Evolutionary conservation across 1,140 invertebrate species (phyloP).

Genomic region (Melitaea cinxia): DNA sequence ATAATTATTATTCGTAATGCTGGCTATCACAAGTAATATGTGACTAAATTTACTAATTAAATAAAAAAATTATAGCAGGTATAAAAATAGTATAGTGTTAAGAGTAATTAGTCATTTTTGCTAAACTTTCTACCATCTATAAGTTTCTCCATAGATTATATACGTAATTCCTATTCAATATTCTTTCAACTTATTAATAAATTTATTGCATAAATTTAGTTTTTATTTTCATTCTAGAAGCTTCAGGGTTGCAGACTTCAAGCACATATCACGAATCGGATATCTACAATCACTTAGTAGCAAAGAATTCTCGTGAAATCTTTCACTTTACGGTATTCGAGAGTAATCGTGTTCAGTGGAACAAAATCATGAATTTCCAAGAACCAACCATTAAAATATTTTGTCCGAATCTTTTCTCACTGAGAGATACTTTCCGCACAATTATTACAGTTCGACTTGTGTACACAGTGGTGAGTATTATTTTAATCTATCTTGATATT

Average conservation of each 20-base stretch:
- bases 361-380: slow-evolving; percentile 78
- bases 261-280: slow-evolving; percentile 43
- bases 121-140: too few species aligned
- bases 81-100: too few species aligned
- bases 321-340: slow-evolving; percentile 71
- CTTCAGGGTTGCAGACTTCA: neutral
- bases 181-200: too few species aligned
- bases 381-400: slow-evolving; percentile 76
- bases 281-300: slow-evolving; percentile 52
- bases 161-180: too few species aligned
- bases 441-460: slow-evolving; percentile 73
- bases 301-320: slow-evolving; percentile 60
- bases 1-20: too few species aligned
- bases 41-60: too few species aligned
- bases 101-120: too few species aligned
- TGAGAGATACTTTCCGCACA: slow-evolving; percentile 80
- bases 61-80: too few species aligned
- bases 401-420: slow-evolving; percentile 72
- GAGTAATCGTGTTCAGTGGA: slow-evolving; percentile 75
- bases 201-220: too few species aligned
- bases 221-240: neutral
- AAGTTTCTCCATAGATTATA: too few species aligned
- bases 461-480: slow-evolving; percentile 71
- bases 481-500: too few species aligned
- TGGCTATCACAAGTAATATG: too few species aligned